phyloP scores from a whole-genome alignment of 2,888 invertebrate species.

The Scaptomyza flava region DNA sequence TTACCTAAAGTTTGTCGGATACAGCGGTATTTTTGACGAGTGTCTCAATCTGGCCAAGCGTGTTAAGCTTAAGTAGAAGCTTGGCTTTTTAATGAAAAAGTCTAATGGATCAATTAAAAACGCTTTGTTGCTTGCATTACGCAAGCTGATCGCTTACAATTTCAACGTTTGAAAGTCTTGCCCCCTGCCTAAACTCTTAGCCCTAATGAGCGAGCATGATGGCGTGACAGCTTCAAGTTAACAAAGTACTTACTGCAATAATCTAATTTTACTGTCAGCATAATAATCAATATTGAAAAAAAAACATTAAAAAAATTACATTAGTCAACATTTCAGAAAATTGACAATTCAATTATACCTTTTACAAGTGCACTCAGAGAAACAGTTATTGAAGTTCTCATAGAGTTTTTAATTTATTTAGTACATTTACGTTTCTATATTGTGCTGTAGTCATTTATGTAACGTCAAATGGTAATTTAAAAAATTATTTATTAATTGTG shows the following conservation, averaged over 20 bases:
- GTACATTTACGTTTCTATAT: slow-evolving; percentile 7
- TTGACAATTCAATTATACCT: slow-evolving; percentile 29
- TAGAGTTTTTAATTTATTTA: background rate
- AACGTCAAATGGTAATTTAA: slow-evolving; percentile 35
- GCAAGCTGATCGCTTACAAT: slow-evolving; percentile 7
- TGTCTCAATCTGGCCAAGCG: background rate
- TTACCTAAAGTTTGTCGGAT: background rate
- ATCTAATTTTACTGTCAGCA: slow-evolving; percentile 33
- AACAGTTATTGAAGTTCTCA: slow-evolving; percentile 55
- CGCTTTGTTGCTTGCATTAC: slow-evolving; percentile 11
- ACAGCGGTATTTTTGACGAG: slow-evolving; percentile 3
- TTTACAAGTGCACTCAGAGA: slow-evolving; percentile 12
- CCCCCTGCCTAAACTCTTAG: background rate
- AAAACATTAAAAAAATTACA: slow-evolving; percentile 6
- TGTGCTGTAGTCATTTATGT: slow-evolving; percentile 26
- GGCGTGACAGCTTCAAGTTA: slow-evolving; percentile 12
- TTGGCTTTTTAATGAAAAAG: slow-evolving; percentile 43
- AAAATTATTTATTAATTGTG: slow-evolving; percentile 56
- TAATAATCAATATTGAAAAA: slow-evolving; percentile 29
- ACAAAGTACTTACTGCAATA: slow-evolving; percentile 3
- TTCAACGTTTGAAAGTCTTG: slow-evolving; percentile 19
- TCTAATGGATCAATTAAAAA: slow-evolving; percentile 57
- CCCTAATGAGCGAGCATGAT: slow-evolving; percentile 26
- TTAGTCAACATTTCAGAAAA: slow-evolving; percentile 11
- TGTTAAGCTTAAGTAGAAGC: slow-evolving; percentile 5